Evolutionary conservation across 2,797 vertebrate species (phyloP).

Genomic region (Vultur gryphus): DNA sequence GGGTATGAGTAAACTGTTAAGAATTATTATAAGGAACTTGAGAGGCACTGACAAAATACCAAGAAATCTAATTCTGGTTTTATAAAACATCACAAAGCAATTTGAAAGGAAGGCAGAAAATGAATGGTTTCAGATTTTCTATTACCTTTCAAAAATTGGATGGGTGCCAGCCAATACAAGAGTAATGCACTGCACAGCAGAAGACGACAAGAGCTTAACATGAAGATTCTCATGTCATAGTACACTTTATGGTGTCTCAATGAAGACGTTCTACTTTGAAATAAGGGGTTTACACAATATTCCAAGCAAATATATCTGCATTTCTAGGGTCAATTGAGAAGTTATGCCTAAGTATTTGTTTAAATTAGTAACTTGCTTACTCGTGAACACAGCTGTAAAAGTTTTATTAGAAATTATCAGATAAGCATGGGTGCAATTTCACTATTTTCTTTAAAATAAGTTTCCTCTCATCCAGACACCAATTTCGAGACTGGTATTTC

Average conservation of each 20-base stretch:
- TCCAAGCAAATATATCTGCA: neutral
- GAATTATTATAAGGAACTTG: neutral
- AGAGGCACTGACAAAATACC: neutral
- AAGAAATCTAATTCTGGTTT: neutral
- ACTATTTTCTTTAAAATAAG: neutral
- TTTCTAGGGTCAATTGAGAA: neutral
- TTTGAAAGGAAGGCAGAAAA: neutral
- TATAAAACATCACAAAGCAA: neutral
- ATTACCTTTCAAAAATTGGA: neutral
- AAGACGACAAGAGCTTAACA: neutral
- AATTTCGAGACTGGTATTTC: neutral
- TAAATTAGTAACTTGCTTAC: neutral
- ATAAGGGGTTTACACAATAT: neutral
- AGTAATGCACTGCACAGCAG: neutral
- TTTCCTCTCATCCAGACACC: neutral
- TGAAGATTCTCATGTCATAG: neutral
- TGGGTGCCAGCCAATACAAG: neutral
- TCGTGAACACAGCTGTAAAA: neutral
- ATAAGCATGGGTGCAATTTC: neutral
- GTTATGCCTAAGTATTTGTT: neutral
- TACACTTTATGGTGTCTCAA: rapidly evolving
- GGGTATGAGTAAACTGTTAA: neutral
- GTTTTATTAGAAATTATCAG: neutral
- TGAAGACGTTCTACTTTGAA: neutral
- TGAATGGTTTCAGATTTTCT: neutral